phyloP scores from a whole-genome alignment of 2,888 invertebrate species.

The Heteromurus nitidus region DNA sequence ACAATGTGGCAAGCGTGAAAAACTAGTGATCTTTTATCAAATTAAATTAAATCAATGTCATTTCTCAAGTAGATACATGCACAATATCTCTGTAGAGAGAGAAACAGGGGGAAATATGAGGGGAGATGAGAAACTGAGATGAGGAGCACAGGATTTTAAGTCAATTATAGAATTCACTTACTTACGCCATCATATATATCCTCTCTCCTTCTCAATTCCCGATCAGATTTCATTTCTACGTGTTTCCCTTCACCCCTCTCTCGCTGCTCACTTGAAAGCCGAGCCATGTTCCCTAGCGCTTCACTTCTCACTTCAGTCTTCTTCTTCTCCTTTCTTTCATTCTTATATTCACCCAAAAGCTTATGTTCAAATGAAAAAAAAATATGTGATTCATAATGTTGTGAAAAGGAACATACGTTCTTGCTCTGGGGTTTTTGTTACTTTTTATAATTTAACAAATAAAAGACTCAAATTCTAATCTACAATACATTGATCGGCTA shows the following conservation, averaged over 20 bases:
- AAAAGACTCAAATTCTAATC: background rate
- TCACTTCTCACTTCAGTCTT: slow-evolving; percentile 27
- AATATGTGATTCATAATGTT: no score
- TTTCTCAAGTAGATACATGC: slow-evolving; percentile 23
- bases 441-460: slow-evolving; percentile 27
- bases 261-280: no score
- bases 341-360: background rate
- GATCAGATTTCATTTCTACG: slow-evolving; percentile 22
- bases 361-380: background rate
- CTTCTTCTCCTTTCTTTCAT: background rate
- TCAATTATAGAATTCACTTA: slow-evolving; percentile 43
- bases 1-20: slow-evolving; percentile 47
- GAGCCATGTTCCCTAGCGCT: slow-evolving; percentile 15
- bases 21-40: slow-evolving; percentile 4
- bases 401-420: background rate
- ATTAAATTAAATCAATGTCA: slow-evolving; percentile 52
- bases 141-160: background rate
- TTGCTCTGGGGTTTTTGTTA: background rate
- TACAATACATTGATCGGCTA: slow-evolving; percentile 43
- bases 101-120: background rate
- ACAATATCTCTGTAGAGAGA: background rate
- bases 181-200: no score
- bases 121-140: slow-evolving; percentile 15
- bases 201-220: slow-evolving; percentile 38
- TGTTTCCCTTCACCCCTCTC: slow-evolving; percentile 43